phyloP scores from a whole-genome alignment of 2,113 vertebrate genomes.

The Pycnonotus jocosus region DNA sequence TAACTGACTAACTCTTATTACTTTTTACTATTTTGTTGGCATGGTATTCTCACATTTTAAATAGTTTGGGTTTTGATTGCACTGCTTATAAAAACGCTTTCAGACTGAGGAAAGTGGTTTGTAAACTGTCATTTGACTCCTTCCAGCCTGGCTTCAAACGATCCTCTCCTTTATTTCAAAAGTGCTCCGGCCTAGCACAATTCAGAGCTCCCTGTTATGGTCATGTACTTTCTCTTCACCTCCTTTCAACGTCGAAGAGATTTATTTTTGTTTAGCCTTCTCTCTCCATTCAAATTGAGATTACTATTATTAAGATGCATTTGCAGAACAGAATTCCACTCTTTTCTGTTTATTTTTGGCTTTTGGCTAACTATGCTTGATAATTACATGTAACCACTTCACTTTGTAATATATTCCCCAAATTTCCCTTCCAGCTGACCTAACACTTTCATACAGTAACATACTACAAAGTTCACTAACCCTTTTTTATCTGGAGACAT shows the following conservation, averaged over 20 bases:
- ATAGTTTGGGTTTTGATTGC: not conserved
- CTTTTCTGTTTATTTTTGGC: slow-evolving; percentile 37
- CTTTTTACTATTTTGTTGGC: not conserved
- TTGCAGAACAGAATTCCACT: slow-evolving; percentile 33
- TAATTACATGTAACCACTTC: slow-evolving; percentile 56
- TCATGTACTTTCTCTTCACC: not conserved
- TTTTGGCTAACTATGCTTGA: slow-evolving; percentile 19
- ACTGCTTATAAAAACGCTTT: not conserved
- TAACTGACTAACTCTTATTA: not conserved
- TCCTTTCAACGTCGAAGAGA: slow-evolving; percentile 3
- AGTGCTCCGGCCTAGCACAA: not conserved
- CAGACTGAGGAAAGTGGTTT: accelerated
- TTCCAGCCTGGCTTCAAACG: not conserved
- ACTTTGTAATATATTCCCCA: slow-evolving; percentile 37
- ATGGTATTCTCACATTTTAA: not conserved
- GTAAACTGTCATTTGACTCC: not conserved
- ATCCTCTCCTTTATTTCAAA: not conserved
- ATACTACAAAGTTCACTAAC: slow-evolving; percentile 46
- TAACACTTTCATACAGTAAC: slow-evolving; percentile 59
- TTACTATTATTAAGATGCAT: slow-evolving; percentile 26
- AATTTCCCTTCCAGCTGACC: slow-evolving; percentile 54
- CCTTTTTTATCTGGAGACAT: slow-evolving; percentile 31
- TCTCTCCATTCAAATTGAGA: slow-evolving; percentile 30
- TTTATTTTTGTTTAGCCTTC: slow-evolving; percentile 54
- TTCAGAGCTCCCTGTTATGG: not conserved